Conservation (phyloP, 2,113 vertebrate species). For the Urocolius indicus region DNA sequence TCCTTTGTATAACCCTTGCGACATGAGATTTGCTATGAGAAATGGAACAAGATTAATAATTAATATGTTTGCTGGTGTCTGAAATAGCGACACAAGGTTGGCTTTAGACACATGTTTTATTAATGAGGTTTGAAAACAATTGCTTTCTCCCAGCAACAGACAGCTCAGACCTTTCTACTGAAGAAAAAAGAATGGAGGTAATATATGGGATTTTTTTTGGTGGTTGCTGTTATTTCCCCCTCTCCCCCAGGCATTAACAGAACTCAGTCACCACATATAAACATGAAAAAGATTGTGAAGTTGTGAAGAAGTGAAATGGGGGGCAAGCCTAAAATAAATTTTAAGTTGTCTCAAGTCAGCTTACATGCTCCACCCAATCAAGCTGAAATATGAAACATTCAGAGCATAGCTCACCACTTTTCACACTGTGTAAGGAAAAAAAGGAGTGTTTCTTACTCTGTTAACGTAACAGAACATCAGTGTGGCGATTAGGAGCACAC, state of each 20-base stretch:
- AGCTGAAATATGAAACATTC: not conserved
- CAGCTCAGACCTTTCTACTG: not conserved
- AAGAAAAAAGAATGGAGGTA: not conserved
- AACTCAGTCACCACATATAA: not conserved
- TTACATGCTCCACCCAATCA: not conserved
- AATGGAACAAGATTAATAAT: conserved; percentile 62
- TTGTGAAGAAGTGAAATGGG: not conserved
- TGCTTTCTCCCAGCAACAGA: conserved; percentile 30
- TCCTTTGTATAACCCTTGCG: conserved; percentile 54
- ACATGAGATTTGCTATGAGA: conserved; percentile 38
- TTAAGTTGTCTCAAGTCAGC: not conserved
- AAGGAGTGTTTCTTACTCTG: not conserved
- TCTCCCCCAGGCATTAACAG: not conserved
- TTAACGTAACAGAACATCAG: conserved; percentile 45
- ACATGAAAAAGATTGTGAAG: not conserved
- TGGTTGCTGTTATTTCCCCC: not conserved
- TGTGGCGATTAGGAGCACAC: conserved; percentile 54
- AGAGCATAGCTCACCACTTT: not conserved
- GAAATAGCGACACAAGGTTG: conserved; percentile 24
- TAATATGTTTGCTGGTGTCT: conserved; percentile 24
- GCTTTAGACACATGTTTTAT: conserved; percentile 56
- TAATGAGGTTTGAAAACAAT: conserved; percentile 61
- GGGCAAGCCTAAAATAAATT: not conserved
- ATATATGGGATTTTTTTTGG: not conserved
- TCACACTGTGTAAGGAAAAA: not conserved